Conservation (phyloP, 2,797 vertebrate species). For the Ambastaia sidthimunki region DNA sequence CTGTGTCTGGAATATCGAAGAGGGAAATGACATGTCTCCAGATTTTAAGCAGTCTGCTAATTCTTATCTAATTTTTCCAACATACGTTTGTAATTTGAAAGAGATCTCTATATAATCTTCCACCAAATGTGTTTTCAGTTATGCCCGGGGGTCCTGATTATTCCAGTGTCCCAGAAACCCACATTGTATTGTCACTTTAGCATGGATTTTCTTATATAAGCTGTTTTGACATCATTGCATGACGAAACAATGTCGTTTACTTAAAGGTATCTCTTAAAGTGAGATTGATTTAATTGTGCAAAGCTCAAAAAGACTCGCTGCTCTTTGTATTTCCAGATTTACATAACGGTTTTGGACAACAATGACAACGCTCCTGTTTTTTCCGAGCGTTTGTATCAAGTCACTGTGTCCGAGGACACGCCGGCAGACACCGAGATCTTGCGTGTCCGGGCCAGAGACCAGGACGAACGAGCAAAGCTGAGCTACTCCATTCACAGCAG, state of each 20-base stretch:
- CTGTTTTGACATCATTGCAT: not conserved
- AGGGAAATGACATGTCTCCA: constrained; percentile 17
- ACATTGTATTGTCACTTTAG: constrained; percentile 19
- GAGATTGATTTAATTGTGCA: constrained; percentile 4
- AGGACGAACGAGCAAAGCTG: constrained; percentile 90
- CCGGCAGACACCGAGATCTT: constrained; percentile 88
- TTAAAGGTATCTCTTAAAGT: not conserved
- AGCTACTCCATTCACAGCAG: constrained; percentile 94
- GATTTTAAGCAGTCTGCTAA: constrained; percentile 13
- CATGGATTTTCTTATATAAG: constrained; percentile 7
- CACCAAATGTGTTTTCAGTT: constrained; percentile 17
- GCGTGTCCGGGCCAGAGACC: constrained; percentile 85
- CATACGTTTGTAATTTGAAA: constrained; percentile 7
- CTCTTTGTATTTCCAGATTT: constrained; percentile 78
- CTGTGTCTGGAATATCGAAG: constrained; percentile 9
- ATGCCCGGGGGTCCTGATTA: constrained; percentile 2
- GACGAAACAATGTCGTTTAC: not conserved
- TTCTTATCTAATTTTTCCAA: constrained; percentile 41
- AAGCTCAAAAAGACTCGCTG: constrained; percentile 1
- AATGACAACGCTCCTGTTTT: constrained; percentile 95
- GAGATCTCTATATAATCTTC: constrained; percentile 20
- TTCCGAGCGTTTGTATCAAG: constrained; percentile 87
- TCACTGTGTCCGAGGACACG: constrained; percentile 88
- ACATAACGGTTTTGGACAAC: constrained; percentile 91
- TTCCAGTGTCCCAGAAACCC: constrained; percentile 27